These are phyloP conservation scores for Aegypius monachus DNA, from an alignment of 2,113 vertebrate genomes.

Conservation along the genomic window DNA sequence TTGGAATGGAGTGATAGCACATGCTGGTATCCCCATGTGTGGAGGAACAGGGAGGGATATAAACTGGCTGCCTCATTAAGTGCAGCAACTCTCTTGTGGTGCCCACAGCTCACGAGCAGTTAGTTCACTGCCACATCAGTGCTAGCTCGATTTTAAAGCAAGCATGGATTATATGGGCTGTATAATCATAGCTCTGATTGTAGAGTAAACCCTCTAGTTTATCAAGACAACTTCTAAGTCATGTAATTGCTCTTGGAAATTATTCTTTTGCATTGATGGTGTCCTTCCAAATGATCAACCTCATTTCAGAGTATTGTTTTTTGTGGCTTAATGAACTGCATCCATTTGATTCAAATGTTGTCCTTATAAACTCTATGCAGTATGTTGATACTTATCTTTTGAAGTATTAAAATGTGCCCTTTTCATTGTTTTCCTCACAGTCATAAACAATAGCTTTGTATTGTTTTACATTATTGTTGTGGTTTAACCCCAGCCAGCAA, in stretches of 20 bases:
- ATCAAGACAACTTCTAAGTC: neutral
- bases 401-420: neutral
- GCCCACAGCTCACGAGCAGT: neutral
- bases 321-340: neutral
- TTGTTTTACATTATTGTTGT: neutral
- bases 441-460: neutral
- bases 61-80: neutral
- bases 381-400: neutral
- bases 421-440: neutral
- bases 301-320: neutral
- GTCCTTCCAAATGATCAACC: neutral
- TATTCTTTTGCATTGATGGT: neutral
- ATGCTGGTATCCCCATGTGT: neutral
- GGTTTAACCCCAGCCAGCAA: no score
- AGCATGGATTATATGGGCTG: neutral
- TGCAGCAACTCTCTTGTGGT: neutral
- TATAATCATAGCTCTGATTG: neutral
- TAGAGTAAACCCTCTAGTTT: neutral
- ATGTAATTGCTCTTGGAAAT: neutral
- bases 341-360: neutral
- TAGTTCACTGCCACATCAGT: neutral
- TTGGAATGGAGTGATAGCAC: neutral
- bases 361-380: neutral
- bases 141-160: neutral
- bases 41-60: neutral